Evolutionary conservation across 2,797 vertebrate genomes (phyloP).

Genomic region (Lepilemur septentrionalis): DNA sequence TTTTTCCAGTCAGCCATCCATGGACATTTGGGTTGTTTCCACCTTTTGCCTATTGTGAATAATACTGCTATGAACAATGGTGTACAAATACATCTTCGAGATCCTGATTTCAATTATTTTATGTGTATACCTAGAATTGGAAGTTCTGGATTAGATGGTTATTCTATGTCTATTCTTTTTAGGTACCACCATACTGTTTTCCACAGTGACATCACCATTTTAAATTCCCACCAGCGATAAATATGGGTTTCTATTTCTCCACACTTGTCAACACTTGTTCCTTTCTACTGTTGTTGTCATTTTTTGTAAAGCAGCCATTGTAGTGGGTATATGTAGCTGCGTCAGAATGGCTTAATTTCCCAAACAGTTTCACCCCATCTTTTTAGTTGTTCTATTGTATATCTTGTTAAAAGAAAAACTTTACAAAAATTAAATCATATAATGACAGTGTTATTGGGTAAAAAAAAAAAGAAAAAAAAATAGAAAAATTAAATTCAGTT

Average conservation of each 20-base stretch:
- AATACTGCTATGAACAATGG: background rate
- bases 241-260: background rate
- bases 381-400: background rate
- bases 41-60: background rate
- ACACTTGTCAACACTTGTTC: background rate
- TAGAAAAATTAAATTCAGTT: background rate
- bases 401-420: background rate
- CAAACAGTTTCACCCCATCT: background rate
- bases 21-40: background rate
- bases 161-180: background rate
- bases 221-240: background rate
- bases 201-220: background rate
- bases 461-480: too few relatives aligned
- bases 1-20: background rate
- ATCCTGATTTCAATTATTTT: background rate
- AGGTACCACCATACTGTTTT: background rate
- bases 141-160: background rate
- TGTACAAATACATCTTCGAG: background rate
- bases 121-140: background rate
- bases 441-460: too few relatives aligned
- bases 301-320: background rate
- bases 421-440: background rate
- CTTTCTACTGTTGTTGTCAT: background rate
- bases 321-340: background rate
- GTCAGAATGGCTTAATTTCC: background rate